Evolutionary conservation across 2,888 invertebrate species (phyloP), one percentile per base, ranked within the genome.

Genomic region (Dysmachus trigonus): DNA sequence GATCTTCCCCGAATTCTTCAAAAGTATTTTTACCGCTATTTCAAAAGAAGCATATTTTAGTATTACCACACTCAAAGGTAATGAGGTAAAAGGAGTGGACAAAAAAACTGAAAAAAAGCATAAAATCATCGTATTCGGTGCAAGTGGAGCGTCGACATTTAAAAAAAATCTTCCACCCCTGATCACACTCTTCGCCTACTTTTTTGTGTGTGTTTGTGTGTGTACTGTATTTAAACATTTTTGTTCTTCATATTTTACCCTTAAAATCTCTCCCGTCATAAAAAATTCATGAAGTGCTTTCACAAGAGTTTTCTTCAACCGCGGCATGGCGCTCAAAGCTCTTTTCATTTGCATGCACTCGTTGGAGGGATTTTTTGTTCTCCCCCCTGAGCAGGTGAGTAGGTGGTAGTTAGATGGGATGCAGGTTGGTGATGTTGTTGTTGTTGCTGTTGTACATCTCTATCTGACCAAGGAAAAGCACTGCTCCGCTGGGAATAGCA

Each of bases 261-360:
- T 77, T 77, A 77, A 77, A 77, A 62, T 47, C 62, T 35, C 51
- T 77, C 47, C 22, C 47, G 15, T 22, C 15, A 77, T 77, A 47
- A 77, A 77, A 77, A 77, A 77, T 77, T 77, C 77, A 77, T 77
- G 47, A 77, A 77, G 77, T 77, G 47, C 38, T 77, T 77, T 77
- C 62, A 10, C 62, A 62, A 62, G 62, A 62, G 27, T 62, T 62
- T 62, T 62, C 62, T 41, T 27, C 62, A 62, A 62, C 62, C 62
- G 62, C 62, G 62, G 62, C 22, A 62, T 62, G 62, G 62, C 62
- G 62, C 62, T 62, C 62, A 62, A 62, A 62, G 62, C 62, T 62
- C 62, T 62, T 62, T 62, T 62, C 62, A 62, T 62, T 62, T 62
- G 62, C 22, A 62, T 62, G 27, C 62, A 62, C 62, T 62, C 27